Base-by-base conservation (phyloP, 1,140 invertebrate genomes). In the Planococcus citri region DNA sequence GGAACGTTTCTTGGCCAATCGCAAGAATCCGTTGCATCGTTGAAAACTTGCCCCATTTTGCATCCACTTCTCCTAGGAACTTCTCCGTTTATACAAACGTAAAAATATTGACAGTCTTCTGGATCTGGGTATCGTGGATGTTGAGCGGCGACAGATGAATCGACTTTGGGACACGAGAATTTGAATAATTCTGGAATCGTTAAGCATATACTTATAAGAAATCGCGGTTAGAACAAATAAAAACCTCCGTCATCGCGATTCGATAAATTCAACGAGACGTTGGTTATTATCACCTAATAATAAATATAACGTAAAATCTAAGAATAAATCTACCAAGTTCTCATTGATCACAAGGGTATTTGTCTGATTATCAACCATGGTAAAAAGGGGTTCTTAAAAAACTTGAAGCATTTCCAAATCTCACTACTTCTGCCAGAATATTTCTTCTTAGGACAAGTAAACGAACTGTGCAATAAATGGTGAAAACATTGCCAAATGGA, bases 81-180 rank as follows among this genome's bases (percentile, higher is more conserved):
- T 74, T 90, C 85, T 0, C 90, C 91, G 74, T 93, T 92, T 67
- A 94, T 88, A 77, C 92, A 94, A 1, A 95, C 91, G 77, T 92
- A 95, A 80, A 94, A 94, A 80, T 84, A 94, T 77, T 94, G 90
- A 73, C 92, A 95, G 76, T 95, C 91, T 51, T 90, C 88, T n/a
- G 87, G 86, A 77, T 94, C 90, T 1, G 91, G 84, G 75, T 92
- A 94, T 0, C 92, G 83, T 0, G 92, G 91, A 80, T 95, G 91
- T 0, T 88, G 88, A 0, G 85, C 82, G 0, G 84, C 89, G 57
- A 85, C 82, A 0, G 82, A 82, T 69, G 87, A 86, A 73, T 88
- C 86, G 12, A 90, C 86, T 74, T 87, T 83, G 0, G 92, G 92
- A 73, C 92, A 95, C 9, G 86, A 83, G 78, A 95, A 95, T 73